A percentile compares a stretch with the other conserved stretches of the same genome.
These are phyloP conservation scores for Antheraea yamamai DNA, from an alignment of 2,888 invertebrate genomes.

Conservation along the genomic window DNA sequence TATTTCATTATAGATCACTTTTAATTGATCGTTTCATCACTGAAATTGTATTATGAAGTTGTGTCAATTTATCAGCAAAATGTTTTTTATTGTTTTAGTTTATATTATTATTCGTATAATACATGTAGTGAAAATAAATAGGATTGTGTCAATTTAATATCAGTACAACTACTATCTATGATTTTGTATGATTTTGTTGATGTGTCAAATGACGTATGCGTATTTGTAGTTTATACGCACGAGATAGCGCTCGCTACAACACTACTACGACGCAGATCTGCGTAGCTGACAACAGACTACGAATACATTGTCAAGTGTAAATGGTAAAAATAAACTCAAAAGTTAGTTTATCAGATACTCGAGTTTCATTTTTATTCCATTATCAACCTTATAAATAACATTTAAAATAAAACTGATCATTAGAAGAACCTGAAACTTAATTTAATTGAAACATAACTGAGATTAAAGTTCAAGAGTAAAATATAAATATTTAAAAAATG, in stretches of 20 bases:
- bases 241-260: slow-evolving; percentile 73
- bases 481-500: neutral
- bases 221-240: slow-evolving; percentile 66
- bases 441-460: neutral
- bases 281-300: slow-evolving; percentile 81
- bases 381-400: slow-evolving; percentile 9
- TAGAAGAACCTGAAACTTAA: too few species aligned
- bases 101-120: neutral
- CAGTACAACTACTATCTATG: slow-evolving; percentile 15
- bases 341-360: slow-evolving; percentile 82
- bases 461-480: neutral
- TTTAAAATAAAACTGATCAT: neutral
- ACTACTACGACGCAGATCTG: slow-evolving; percentile 64
- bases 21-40: neutral
- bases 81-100: slow-evolving; percentile 1
- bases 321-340: slow-evolving; percentile 84
- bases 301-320: slow-evolving; percentile 84
- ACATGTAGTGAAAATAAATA: slow-evolving; percentile 9
- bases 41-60: neutral
- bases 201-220: slow-evolving; percentile 27
- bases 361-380: slow-evolving; percentile 67
- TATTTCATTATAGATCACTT: neutral
- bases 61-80: slow-evolving; percentile 5
- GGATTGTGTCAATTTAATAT: slow-evolving; percentile 24
- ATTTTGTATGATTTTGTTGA: slow-evolving; percentile 24